Percentiles rank a stretch among this genome's conserved stretches.
phyloP scores from a whole-genome alignment of 2,113 vertebrate species.

The Athene cunicularia region DNA sequence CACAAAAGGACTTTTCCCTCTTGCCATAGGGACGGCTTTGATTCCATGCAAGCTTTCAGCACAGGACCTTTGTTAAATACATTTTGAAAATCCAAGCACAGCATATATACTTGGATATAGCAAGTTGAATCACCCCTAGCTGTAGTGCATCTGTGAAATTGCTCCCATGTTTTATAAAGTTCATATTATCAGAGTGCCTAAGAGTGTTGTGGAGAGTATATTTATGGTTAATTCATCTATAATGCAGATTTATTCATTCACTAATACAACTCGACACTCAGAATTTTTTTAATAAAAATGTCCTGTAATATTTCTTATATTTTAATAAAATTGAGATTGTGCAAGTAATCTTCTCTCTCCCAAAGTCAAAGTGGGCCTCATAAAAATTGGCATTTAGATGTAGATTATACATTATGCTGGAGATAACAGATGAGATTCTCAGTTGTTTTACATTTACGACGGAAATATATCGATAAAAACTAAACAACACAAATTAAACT shows the following conservation, averaged over 20 bases:
- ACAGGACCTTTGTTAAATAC: background rate
- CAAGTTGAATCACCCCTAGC: background rate
- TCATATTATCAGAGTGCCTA: background rate
- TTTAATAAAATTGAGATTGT: conserved; percentile 71
- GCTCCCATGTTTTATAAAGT: background rate
- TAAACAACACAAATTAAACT: conserved; percentile 39
- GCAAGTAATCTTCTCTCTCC: conserved; percentile 22
- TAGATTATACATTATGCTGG: conserved; percentile 37
- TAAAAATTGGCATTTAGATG: conserved; percentile 68
- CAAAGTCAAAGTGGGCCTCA: conserved; percentile 41
- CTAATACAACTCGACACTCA: conserved; percentile 24
- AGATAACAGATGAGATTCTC: conserved; percentile 61
- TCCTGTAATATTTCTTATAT: conserved; percentile 14
- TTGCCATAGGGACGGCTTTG: background rate
- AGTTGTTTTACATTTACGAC: conserved; percentile 57
- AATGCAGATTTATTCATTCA: conserved; percentile 41
- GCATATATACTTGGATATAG: background rate
- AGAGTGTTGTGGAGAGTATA: background rate
- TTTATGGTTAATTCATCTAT: background rate
- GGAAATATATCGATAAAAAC: conserved; percentile 61
- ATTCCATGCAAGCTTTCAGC: background rate
- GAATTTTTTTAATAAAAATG: conserved; percentile 55
- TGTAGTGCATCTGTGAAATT: background rate
- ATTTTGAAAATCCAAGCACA: background rate
- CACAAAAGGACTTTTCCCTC: background rate